Evolutionary conservation across 1,140 invertebrate species (phyloP).

Genomic region (Drosophila sturtevanti): DNA sequence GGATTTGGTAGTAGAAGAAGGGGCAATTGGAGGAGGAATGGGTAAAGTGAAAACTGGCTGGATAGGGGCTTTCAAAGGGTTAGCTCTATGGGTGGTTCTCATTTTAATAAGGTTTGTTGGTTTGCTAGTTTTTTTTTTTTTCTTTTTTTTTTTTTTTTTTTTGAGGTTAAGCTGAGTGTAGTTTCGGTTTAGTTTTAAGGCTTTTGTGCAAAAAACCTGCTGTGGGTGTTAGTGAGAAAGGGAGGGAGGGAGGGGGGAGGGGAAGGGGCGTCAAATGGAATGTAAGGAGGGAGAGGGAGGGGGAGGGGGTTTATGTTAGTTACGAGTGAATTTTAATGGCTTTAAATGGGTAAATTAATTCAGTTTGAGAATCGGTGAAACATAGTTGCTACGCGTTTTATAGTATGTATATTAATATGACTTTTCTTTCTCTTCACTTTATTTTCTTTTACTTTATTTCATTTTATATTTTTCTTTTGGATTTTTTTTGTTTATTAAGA

Average conservation of each 20-base stretch:
- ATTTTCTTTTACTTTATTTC: too few relatives aligned
- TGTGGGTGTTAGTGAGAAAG: slow-evolving; percentile 56
- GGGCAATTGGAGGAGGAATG: neutral
- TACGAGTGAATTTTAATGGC: slow-evolving; percentile 48
- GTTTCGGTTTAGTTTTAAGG: slow-evolving; percentile 73
- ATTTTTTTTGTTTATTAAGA: too few relatives aligned
- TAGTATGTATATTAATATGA: neutral
- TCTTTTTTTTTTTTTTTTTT: neutral
- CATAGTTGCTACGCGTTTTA: neutral
- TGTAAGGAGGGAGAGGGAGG: too few relatives aligned
- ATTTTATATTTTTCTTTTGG: too few relatives aligned
- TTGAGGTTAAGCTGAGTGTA: slow-evolving; percentile 78
- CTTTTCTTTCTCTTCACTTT: neutral
- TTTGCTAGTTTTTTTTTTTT: slow-evolving; percentile 58
- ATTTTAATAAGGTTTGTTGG: slow-evolving; percentile 79
- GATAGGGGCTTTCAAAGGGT: slow-evolving; percentile 28
- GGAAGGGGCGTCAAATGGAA: neutral
- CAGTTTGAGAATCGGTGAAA: slow-evolving; percentile 46
- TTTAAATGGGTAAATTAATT: slow-evolving; percentile 63
- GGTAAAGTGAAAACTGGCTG: neutral
- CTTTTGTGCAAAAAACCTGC: slow-evolving; percentile 48
- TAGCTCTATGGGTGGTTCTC: slow-evolving; percentile 55
- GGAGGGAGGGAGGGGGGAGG: neutral
- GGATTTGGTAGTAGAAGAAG: slow-evolving; percentile 4
- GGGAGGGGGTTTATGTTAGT: too few relatives aligned